Conservation (phyloP, 2,888 invertebrate genomes). For the Gymnosoma rotundatum region DNA sequence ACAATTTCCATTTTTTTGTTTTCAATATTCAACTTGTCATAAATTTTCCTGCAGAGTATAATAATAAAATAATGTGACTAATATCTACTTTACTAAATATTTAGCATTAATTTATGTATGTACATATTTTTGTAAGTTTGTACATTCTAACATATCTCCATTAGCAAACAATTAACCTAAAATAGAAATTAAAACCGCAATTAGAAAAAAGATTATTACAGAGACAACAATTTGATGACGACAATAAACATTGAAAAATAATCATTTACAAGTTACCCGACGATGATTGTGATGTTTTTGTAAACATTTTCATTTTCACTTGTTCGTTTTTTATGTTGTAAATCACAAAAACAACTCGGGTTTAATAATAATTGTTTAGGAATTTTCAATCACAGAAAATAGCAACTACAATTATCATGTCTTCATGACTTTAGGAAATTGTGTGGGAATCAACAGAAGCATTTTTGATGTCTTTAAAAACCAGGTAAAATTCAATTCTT, state of each 20-base stretch:
- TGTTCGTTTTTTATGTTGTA: background rate
- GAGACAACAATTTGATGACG: conserved; percentile 22
- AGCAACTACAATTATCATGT: background rate
- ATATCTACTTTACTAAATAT: background rate
- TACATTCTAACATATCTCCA: background rate
- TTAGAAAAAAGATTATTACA: conserved; percentile 1
- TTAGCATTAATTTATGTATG: no score
- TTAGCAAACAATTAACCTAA: conserved; percentile 42
- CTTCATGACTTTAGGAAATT: background rate
- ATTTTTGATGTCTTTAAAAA: background rate
- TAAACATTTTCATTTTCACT: background rate
- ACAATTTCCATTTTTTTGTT: conserved; percentile 5
- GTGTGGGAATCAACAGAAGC: conserved; percentile 8
- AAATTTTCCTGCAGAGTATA: background rate
- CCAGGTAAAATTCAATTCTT: no score
- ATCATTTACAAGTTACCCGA: conserved; percentile 4
- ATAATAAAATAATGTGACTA: background rate
- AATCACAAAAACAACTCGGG: background rate
- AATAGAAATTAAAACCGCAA: conserved; percentile 37
- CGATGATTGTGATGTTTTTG: background rate
- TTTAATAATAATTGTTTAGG: background rate
- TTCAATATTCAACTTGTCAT: background rate
- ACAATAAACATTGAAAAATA: conserved; percentile 15
- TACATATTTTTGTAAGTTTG: no score
- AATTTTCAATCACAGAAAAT: conserved; percentile 7